Base-by-base conservation (phyloP, 2,113 vertebrate species). In the Hymenochirus boettgeri region DNA sequence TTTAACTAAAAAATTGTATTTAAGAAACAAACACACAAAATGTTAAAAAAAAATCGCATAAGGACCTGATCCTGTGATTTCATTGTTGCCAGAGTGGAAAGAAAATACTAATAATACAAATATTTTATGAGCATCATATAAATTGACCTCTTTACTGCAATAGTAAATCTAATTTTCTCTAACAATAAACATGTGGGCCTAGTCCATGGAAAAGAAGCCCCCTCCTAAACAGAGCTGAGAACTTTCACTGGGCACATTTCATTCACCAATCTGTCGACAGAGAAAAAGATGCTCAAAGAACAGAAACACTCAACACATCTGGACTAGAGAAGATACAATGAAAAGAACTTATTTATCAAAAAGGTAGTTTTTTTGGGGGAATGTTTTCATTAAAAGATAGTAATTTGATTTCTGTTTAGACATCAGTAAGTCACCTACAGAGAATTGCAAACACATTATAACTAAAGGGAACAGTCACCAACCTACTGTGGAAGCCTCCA, bases 61-160 rank as follows among this genome's bases (percentile, higher is more conserved):
- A 42, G 31, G n/a, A 50, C 2, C 33, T 45, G 46, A 19, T 15
- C 15, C 47, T 69, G 65, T 69, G 57, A 69, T 53, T 69, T 60
- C 57, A 60, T 29, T 59, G 64, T 67, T 60, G 35, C 65, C 35
- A 51, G 48, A n/a, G 24, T 60, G 13, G 45, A 31, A 58, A 58
- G 60, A 67, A 69, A 69, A 69, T 69, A 69, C 56, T 60, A 69
- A 69, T 60, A 69, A 69, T 69, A 57, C 65, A 69, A 69, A 69
- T 69, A 69, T 69, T 69, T 69, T 69, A 69, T 52, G 65, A 60
- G 65, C 48, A 60, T 53, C 56, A 45, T 69, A 69, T 66, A 66
- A 58, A 60, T 60, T 69, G 56, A 69, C 65, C 59, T 60, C 64
- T 67, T 59, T 69, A 60, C 47, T 53, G 57, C 65, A 60, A 23